phyloP scores from a whole-genome alignment of 2,113 vertebrate species.

The Pantherophis guttatus region DNA sequence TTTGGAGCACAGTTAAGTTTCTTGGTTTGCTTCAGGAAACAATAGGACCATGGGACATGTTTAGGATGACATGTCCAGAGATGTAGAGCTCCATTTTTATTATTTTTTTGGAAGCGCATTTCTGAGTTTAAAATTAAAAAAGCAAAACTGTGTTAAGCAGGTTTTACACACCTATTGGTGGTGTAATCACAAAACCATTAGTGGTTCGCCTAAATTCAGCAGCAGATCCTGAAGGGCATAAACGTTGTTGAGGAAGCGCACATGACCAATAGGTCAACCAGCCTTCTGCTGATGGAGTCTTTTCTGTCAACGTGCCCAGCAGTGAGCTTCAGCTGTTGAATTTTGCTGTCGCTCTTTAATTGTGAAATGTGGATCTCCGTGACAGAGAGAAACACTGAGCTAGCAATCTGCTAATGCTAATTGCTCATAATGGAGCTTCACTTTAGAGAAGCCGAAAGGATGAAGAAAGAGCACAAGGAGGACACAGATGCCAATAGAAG shows the following conservation, averaged over 20 bases:
- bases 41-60: background rate
- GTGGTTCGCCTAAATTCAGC: background rate
- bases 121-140: background rate
- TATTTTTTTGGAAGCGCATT: background rate
- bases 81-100: background rate
- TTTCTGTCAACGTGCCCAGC: background rate
- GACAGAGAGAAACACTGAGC: constrained; percentile 11
- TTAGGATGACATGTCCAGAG: background rate
- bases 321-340: background rate
- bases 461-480: background rate
- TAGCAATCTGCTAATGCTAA: constrained; percentile 22
- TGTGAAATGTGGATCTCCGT: background rate
- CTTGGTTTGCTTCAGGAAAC: background rate
- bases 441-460: background rate
- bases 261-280: background rate
- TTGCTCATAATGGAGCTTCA: constrained; percentile 31
- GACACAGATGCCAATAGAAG: background rate
- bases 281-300: background rate
- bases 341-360: background rate
- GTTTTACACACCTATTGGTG: background rate
- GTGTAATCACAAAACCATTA: background rate
- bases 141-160: background rate
- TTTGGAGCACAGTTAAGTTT: background rate
- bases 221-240: background rate
- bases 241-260: background rate